Conservation (phyloP, 2,888 invertebrate genomes). For the Periphyllus acericola region DNA sequence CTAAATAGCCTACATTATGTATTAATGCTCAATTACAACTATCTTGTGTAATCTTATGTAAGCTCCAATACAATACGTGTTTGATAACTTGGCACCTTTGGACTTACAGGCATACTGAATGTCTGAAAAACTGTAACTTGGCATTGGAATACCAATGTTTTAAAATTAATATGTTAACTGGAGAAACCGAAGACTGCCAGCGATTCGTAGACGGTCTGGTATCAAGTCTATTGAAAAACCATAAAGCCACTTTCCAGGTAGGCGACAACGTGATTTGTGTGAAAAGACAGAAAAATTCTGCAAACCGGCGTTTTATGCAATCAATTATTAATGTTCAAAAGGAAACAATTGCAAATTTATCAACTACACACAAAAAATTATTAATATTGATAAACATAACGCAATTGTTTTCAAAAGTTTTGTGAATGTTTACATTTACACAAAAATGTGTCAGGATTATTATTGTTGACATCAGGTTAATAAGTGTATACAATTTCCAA, state of each 20-base stretch:
- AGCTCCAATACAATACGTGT: too few species aligned
- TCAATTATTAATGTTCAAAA: constrained; percentile 42
- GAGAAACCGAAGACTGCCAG: constrained; percentile 3
- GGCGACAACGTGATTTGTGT: neutral
- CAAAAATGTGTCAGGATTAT: neutral
- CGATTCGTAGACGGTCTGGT: neutral
- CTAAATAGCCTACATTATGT: too few species aligned
- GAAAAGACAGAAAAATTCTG: neutral
- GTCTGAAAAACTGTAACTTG: neutral
- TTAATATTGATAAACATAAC: constrained; percentile 34
- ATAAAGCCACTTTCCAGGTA: constrained; percentile 1
- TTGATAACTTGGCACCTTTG: neutral
- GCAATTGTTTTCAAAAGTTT: constrained; percentile 36
- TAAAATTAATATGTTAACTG: constrained; percentile 39
- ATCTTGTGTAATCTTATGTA: too few species aligned
- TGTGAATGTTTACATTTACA: neutral
- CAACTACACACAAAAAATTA: constrained; percentile 10
- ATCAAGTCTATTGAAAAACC: constrained; percentile 8
- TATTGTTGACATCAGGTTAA: neutral
- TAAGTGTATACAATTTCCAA: neutral
- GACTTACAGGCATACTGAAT: constrained; percentile 4
- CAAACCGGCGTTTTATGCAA: constrained; percentile 16
- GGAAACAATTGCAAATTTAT: constrained; percentile 30
- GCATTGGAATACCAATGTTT: constrained; percentile 6
- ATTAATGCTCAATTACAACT: too few species aligned